A percentile compares a stretch with the other conserved stretches of the same genome.
phyloP scores from a whole-genome alignment of 1,140 invertebrate species.

The Probaryconus sp. region DNA sequence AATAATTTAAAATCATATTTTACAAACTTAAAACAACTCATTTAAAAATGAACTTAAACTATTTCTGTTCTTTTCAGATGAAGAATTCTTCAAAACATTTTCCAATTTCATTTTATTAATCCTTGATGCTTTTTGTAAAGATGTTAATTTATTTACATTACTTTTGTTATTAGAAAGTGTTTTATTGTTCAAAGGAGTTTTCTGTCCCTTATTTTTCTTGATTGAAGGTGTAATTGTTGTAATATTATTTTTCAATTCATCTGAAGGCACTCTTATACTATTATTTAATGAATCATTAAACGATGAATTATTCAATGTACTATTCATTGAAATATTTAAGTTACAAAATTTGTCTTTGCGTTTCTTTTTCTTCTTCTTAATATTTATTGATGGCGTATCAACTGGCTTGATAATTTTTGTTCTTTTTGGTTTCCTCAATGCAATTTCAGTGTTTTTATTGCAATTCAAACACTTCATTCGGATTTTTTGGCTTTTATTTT shows the following conservation, averaged over 20 bases:
- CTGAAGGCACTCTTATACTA: too few relatives aligned
- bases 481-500: constrained; percentile 67
- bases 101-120: constrained; percentile 65
- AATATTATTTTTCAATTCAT: too few relatives aligned
- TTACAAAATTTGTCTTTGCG: constrained; percentile 70
- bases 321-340: constrained; percentile 63
- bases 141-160: constrained; percentile 33
- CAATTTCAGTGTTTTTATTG: constrained; percentile 56
- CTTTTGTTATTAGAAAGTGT: constrained; percentile 15
- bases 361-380: constrained; percentile 67
- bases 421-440: constrained; percentile 63
- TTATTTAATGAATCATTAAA: constrained; percentile 1
- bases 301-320: constrained; percentile 5
- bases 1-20: too few relatives aligned
- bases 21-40: constrained; percentile 48
- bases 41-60: constrained; percentile 62
- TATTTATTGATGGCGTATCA: constrained; percentile 2
- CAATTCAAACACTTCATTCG: constrained; percentile 69
- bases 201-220: too few relatives aligned
- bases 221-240: constrained; percentile 12
- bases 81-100: constrained; percentile 53
- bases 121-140: constrained; percentile 58
- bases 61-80: constrained; percentile 30
- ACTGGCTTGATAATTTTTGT: constrained; percentile 31
- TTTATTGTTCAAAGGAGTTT: constrained; percentile 13